Conservation (phyloP, 2,888 invertebrate genomes). For the Sphecodes monilicornis region DNA sequence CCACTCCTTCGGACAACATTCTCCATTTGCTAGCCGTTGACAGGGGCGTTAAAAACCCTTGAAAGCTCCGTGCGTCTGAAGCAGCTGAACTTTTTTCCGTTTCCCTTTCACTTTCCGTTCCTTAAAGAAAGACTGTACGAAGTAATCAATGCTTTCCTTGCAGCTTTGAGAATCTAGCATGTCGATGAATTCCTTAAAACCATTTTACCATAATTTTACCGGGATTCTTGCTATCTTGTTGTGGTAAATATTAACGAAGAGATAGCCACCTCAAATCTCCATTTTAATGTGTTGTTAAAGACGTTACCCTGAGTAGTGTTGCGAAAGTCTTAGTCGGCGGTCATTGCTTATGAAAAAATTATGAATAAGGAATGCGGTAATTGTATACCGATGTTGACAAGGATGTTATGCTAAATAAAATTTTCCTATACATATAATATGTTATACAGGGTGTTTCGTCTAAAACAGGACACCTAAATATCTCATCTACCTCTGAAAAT, state of each 20-base stretch:
- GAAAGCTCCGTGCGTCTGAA: conserved; percentile 35
- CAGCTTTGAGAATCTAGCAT: not conserved
- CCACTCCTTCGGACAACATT: not conserved
- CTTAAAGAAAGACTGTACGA: conserved; percentile 8
- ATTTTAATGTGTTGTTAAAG: too few species aligned
- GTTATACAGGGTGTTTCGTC: too few species aligned
- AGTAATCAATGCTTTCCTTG: not conserved
- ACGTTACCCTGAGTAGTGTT: too few species aligned
- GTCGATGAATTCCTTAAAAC: not conserved
- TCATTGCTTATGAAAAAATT: too few species aligned
- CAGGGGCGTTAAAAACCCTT: conserved; percentile 9
- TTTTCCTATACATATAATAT: too few species aligned
- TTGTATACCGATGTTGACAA: too few species aligned
- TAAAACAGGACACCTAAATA: too few species aligned
- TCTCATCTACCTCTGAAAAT: too few species aligned
- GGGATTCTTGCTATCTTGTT: not conserved
- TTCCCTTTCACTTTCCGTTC: conserved; percentile 4
- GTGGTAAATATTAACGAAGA: not conserved
- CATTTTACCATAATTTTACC: not conserved
- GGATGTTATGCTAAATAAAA: too few species aligned
- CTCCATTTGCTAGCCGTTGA: not conserved
- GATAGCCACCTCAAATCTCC: not conserved
- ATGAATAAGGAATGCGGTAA: too few species aligned
- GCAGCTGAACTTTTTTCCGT: conserved; percentile 15
- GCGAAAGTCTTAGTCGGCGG: too few species aligned